phyloP scores from a whole-genome alignment of 2,113 vertebrate species.

The Pteropus alecto region DNA sequence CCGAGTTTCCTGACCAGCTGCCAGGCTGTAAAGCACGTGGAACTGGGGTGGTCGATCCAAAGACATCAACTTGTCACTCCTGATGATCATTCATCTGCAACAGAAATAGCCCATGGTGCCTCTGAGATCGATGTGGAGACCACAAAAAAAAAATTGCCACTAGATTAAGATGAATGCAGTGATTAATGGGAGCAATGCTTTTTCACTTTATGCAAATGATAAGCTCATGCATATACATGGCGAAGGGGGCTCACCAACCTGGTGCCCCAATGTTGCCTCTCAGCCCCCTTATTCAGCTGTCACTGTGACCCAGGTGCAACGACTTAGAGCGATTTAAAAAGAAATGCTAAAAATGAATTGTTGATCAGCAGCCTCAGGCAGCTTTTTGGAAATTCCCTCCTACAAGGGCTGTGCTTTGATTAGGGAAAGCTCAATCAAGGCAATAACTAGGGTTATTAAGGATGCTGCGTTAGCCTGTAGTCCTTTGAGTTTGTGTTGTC shows the following conservation, averaged over 20 bases:
- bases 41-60: slow-evolving; percentile 57
- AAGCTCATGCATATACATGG: slow-evolving; percentile 72
- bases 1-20: slow-evolving; percentile 54
- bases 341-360: slow-evolving; percentile 68
- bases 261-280: slow-evolving; percentile 52
- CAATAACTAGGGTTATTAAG: slow-evolving; percentile 62
- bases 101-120: slow-evolving; percentile 65
- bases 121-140: slow-evolving; percentile 70
- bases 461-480: slow-evolving; percentile 42
- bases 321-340: slow-evolving; percentile 72
- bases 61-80: slow-evolving; percentile 75
- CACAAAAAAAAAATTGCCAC: slow-evolving; percentile 76
- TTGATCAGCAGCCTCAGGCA: slow-evolving; percentile 71
- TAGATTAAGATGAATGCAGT: slow-evolving; percentile 76
- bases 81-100: slow-evolving; percentile 63
- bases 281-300: slow-evolving; percentile 65
- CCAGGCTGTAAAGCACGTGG: slow-evolving; percentile 68
- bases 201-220: slow-evolving; percentile 74
- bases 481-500: not conserved
- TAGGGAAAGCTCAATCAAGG: slow-evolving; percentile 75
- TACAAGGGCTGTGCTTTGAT: slow-evolving; percentile 53
- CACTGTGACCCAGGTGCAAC: slow-evolving; percentile 72
- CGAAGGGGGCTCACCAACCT: slow-evolving; percentile 65
- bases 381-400: slow-evolving; percentile 78
- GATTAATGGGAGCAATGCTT: slow-evolving; percentile 70